Base-by-base conservation (phyloP, 1,140 invertebrate species). In the Solenopsis invicta region DNA sequence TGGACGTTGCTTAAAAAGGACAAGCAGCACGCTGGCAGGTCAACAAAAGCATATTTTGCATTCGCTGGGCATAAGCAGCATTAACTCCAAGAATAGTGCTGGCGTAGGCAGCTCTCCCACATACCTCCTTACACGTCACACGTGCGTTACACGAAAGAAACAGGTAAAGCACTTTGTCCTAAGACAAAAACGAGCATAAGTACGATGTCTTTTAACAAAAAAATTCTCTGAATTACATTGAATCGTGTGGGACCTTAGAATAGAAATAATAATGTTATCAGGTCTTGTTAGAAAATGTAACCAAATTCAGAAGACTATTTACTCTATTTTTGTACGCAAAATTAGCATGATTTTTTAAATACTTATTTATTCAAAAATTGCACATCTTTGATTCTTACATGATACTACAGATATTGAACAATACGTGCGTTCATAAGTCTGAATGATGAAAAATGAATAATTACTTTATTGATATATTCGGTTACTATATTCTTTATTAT, bases 1-100 rank as follows among this genome's bases (percentile, higher is more conserved):
- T 89, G 88, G 48, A 85, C 56, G 50, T 24, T 10, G 56, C 88
- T 64, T 90, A 37, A 89, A n/a, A 62, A 82, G 34, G 41, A 50
- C 71, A 56, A 34, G 61, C 71, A 76, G 62, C 71, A 89, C 69
- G 86, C 82, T 87, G 90, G 91, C 89, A 91, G 87, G 89, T 94
- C 90, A 92, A 94, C 92, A 93, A 93, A 94, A 87, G 91, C 93
- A 93, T 93, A 92, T 90, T 91, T 93, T 87, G 91, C 93, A 93
- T 94, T 93, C 89, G 92, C 64, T 72, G 78, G 64, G 90, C 92
- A 93, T 91, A 92, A 92, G 87, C 87, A 87, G 92, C 89, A 93
- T 94, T 94, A 93, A 93, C 87, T 93, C 90, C 89, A 88, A 90
- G 93, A 94, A 94, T 94, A 94, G 91, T 86, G 34, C 64, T 75